Percentiles rank a stretch among this genome's conserved stretches.
Evolutionary conservation across 2,113 vertebrate genomes (phyloP).

Genomic region (Microcebus griseorufus): DNA sequence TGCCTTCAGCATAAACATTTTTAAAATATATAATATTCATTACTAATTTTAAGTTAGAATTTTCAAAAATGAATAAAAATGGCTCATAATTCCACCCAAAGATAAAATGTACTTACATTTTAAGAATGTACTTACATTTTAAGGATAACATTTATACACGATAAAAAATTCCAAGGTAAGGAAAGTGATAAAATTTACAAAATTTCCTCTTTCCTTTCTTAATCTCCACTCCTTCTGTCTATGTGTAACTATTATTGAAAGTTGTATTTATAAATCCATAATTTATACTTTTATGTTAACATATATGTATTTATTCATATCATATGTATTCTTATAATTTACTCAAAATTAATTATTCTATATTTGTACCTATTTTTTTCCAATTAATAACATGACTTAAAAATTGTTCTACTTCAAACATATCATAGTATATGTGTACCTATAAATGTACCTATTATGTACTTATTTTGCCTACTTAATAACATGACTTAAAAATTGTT

Average conservation of each 20-base stretch:
- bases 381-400: not conserved
- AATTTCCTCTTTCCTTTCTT: not conserved
- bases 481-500: not conserved
- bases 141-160: not conserved
- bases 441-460: not conserved
- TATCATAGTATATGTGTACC: not conserved
- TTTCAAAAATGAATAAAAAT: not conserved
- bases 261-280: not conserved
- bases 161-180: not conserved
- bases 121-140: not conserved
- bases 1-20: not conserved
- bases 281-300: not conserved
- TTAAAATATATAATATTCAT: not conserved
- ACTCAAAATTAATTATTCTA: not conserved
- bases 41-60: conserved; percentile 17
- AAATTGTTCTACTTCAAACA: not conserved
- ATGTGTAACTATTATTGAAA: not conserved
- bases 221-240: not conserved
- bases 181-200: not conserved
- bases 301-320: not conserved
- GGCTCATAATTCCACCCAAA: not conserved
- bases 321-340: not conserved
- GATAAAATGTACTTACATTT: not conserved
- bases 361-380: not conserved
- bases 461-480: not conserved